phyloP scores from a whole-genome alignment of 2,888 invertebrate species.

The Dryobotodes eremita region DNA sequence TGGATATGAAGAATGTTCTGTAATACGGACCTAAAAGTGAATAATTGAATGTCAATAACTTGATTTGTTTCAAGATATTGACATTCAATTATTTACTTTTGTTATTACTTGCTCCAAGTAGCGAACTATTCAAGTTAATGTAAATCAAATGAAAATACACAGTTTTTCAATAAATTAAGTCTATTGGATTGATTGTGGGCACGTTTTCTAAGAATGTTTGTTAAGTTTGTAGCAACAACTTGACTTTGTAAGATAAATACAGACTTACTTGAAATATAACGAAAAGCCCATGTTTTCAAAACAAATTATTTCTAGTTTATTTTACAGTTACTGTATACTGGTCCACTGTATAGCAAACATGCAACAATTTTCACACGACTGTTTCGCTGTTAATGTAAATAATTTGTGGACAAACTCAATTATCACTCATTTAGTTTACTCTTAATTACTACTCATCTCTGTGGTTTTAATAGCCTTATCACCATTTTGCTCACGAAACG shows the following conservation, averaged over 20 bases:
- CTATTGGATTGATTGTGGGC: not conserved
- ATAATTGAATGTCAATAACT: not conserved
- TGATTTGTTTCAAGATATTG: not conserved
- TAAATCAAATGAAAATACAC: constrained; percentile 38
- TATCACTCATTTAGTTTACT: not conserved
- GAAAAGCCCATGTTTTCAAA: constrained; percentile 1
- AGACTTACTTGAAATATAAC: not conserved
- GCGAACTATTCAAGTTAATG: constrained; percentile 16
- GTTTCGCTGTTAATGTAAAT: not conserved
- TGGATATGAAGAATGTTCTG: not conserved
- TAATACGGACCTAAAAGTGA: not conserved
- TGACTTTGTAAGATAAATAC: not conserved
- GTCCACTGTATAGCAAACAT: not conserved
- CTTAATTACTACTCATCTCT: not conserved
- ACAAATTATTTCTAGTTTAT: constrained; percentile 8
- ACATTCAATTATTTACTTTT: constrained; percentile 7
- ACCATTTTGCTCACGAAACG: too few relatives aligned
- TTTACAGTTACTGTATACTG: not conserved
- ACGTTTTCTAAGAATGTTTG: constrained; percentile 10
- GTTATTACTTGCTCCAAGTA: constrained; percentile 1
- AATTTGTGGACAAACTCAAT: not conserved
- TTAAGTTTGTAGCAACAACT: constrained; percentile 16
- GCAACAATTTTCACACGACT: not conserved
- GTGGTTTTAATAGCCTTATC: not conserved
- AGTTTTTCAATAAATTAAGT: constrained; percentile 29